Evolutionary conservation across 2,888 invertebrate species (phyloP), one percentile per base, ranked within the genome.

Genomic region (Yponomeuta cagnagella): DNA sequence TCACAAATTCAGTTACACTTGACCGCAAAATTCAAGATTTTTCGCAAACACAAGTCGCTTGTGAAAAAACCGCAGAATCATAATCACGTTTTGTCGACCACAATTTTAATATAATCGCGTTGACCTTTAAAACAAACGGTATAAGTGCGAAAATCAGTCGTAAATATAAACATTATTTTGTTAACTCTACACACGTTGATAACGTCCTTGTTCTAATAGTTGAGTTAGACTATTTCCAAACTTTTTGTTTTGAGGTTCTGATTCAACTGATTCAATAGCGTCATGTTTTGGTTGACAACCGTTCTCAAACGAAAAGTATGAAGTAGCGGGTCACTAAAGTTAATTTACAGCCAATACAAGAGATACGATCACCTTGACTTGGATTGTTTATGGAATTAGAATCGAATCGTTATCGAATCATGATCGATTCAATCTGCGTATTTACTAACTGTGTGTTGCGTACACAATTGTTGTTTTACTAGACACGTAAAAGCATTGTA

Each of bases 341-440:
- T 58, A 12, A 58, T 58, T 15, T 12, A 58, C 12, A 15, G 52
- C 4, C 12, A 5, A 15, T 58, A 58, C 15, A 43, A 43, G 43
- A 43, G 43, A 52, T 52, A 52, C 52, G 52, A 52, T 58, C 52
- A 43, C 67, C 67, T 67, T 67, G 67, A 67, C 43, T 67, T 37
- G 43, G 67, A 43, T 67, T 67, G 67, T 43, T 67, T 43, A 43
- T 33, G 67, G 67, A 67, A 67, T 67, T 67, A 67, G 67, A 67
- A 67, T 67, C 67, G n/a, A 67, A 65, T 64, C 64, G 64, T 6
- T 30, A 64, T 64, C 31, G 30, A 30, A 23, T 3, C 12, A 15
- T 9, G 5, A 58, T 58, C 52, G 52, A 15, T 52, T 52, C 52
- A 12, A 52, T 9, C 52, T 58, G 1, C 52, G 52, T 58, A 12